These are phyloP conservation scores for Heliornis fulica DNA, from an alignment of 2,113 vertebrate species.

Conservation along the genomic window DNA sequence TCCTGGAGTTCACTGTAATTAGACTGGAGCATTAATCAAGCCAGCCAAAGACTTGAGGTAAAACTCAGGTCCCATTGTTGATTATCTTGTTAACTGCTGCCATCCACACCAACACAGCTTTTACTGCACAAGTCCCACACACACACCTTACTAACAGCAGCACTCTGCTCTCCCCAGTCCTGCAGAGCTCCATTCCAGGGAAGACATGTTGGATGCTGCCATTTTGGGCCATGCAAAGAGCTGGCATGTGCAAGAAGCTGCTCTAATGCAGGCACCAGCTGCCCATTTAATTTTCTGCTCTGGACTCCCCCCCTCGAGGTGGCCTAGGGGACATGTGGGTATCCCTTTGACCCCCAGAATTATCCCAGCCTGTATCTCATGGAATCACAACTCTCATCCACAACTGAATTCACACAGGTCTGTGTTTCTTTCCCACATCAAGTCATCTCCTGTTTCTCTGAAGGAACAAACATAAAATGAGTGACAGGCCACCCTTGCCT, in stretches of 20 bases:
- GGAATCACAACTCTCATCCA: background rate
- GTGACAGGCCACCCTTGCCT: background rate
- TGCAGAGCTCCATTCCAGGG: background rate
- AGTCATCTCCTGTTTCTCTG: background rate
- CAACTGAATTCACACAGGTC: background rate
- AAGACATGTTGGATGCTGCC: fast-evolving
- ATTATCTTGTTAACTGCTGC: background rate
- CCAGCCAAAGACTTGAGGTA: background rate
- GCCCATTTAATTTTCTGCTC: background rate
- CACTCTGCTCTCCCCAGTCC: background rate
- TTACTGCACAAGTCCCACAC: background rate
- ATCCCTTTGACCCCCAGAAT: background rate
- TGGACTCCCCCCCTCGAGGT: no score
- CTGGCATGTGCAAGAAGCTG: background rate
- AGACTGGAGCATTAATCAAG: background rate
- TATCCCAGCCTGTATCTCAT: background rate
- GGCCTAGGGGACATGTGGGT: no score
- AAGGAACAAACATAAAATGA: background rate
- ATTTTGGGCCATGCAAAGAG: background rate
- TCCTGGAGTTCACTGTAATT: background rate
- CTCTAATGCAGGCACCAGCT: background rate
- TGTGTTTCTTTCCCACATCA: background rate
- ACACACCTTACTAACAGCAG: background rate
- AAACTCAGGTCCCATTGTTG: background rate
- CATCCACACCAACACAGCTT: background rate